These are phyloP conservation scores for Brachystomella parvula DNA, from an alignment of 1,140 invertebrate species.

Conservation along the genomic window DNA sequence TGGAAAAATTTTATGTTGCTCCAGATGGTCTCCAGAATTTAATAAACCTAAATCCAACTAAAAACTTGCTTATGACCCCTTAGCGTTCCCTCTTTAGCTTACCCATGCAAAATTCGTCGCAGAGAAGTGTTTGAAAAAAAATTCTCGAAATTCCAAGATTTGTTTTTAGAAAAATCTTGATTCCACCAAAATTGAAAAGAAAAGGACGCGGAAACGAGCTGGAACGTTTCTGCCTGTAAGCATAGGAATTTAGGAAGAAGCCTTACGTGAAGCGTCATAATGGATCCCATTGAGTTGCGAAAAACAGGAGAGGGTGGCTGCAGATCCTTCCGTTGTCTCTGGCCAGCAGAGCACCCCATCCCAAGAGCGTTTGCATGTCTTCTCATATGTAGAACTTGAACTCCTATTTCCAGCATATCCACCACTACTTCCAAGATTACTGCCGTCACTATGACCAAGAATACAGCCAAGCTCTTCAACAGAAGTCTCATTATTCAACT, in stretches of 20 bases:
- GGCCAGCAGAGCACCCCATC: constrained; percentile 74
- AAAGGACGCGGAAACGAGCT: not conserved
- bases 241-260: not conserved
- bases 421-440: not conserved
- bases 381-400: not conserved
- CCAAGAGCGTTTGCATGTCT: constrained; percentile 42
- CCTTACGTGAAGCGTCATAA: constrained; percentile 55
- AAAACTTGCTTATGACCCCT: too few relatives aligned
- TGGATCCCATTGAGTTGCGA: constrained; percentile 63
- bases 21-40: not conserved
- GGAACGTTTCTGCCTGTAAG: not conserved
- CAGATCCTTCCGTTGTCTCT: constrained; percentile 53
- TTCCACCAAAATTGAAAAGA: not conserved
- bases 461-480: not conserved
- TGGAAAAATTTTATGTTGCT: too few relatives aligned
- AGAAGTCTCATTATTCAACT: not conserved
- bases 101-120: not conserved
- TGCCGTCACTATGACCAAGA: too few relatives aligned
- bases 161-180: not conserved
- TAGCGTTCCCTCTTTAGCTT: too few relatives aligned
- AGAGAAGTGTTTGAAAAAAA: too few relatives aligned
- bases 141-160: not conserved
- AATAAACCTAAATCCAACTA: too few relatives aligned
- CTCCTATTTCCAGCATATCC: not conserved
- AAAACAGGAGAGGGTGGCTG: constrained; percentile 61